Evolutionary conservation across 1,140 invertebrate genomes (phyloP).

Genomic region (Stegodyphus mimosarum): DNA sequence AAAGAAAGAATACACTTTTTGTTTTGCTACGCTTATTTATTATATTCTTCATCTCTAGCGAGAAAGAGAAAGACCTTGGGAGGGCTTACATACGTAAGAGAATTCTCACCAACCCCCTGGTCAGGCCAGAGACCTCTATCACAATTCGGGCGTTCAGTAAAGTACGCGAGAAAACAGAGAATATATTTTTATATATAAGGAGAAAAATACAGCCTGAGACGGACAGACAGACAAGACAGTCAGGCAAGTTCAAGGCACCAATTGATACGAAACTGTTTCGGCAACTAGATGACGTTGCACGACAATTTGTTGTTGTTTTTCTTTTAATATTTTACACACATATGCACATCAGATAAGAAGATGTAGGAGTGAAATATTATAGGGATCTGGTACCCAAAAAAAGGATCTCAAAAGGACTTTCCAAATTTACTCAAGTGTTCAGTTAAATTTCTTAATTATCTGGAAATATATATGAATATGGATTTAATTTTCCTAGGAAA

Average conservation of each 20-base stretch:
- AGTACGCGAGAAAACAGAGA: conserved; percentile 31
- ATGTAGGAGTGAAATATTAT: too few relatives aligned
- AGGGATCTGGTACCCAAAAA: too few relatives aligned
- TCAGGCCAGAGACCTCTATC: conserved; percentile 32
- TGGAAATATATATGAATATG: too few relatives aligned
- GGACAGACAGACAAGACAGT: conserved; percentile 10
- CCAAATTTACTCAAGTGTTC: too few relatives aligned
- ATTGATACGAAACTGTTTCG: conserved; percentile 42
- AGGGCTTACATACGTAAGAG: conserved; percentile 1
- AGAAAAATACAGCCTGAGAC: conserved; percentile 51
- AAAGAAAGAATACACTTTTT: conserved; percentile 3
- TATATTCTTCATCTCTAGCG: conserved; percentile 40
- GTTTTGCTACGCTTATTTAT: conserved; percentile 36
- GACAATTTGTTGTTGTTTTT: too few relatives aligned
- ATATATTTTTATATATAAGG: conserved; percentile 19
- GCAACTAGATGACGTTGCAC: neutral
- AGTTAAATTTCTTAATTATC: too few relatives aligned
- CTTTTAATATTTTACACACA: too few relatives aligned
- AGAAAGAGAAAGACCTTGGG: conserved; percentile 16
- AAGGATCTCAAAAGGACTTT: too few relatives aligned
- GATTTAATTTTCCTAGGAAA: too few relatives aligned
- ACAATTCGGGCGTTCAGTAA: conserved; percentile 37
- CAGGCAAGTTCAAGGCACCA: conserved; percentile 49
- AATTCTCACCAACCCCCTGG: neutral
- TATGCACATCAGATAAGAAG: too few relatives aligned